Evolutionary conservation across 2,797 vertebrate genomes (phyloP), one percentile per base, ranked within the genome.

Genomic region (Gymnoscopelus braueri): DNA sequence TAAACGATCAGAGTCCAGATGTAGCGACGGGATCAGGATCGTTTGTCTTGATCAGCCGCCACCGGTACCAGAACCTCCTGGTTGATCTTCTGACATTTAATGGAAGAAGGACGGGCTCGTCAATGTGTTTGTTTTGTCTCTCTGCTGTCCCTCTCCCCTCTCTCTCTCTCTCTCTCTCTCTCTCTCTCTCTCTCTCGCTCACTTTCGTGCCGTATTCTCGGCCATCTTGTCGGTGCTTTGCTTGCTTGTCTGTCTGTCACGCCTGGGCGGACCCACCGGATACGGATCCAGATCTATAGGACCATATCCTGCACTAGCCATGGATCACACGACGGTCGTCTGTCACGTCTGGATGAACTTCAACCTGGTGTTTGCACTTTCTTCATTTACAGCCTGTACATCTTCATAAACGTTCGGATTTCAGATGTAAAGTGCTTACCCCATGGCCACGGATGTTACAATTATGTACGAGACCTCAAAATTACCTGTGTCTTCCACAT

Each of bases 151-250:
- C 32, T 82, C 50, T n/a, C 50, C n/a, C 50, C n/a, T 13, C 26
- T 39, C 32, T 32, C 32, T 35, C 32, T 35, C 32, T 35, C 32
- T 32, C 29, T 32, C 29, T 82, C 49, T n/a, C 50, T 51, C 50
- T n/a, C 50, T n/a, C 49, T n/a, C 49, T 3, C 49, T 51, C 49
- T 90, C 81, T 87, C 88, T 87, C 77, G 79, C 88, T 94, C 91
- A 93, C 88, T 93, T 90, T 89, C 79, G 89, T 84, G 74, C 87
- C 77, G 76, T 85, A 83, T 77, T 87, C 84, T 88, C 93, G 88
- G 93, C 94, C 94, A 95, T 94, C 93, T 95, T 94, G 91, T 94
- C 91, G 79, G 87, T 75, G 88, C 89, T 82, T 15, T 51, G 50
- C 50, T 44, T 13, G 50, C 50, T 8, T 51, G 50, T 15, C n/a